Base-by-base conservation (phyloP, 2,113 vertebrate species). In the Montifringilla adamsi region DNA sequence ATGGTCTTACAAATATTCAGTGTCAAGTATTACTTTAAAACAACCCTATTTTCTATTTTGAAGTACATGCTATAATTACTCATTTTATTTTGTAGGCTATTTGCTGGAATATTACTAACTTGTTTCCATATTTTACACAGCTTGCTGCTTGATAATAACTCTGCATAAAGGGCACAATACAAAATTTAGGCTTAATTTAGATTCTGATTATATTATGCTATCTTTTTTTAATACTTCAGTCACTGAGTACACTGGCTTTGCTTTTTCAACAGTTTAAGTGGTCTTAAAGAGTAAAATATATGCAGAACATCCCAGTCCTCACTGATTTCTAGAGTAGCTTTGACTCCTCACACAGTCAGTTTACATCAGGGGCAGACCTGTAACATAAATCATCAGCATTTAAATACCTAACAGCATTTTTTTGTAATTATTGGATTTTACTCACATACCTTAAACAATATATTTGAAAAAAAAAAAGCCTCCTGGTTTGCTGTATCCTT, bases 1-100 rank as follows among this genome's bases (percentile, higher is more conserved):
- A 90, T n/a, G 70, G 31, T 67, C 68, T 93, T 74, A 91, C 30
- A 96, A 83, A 91, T 37, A 64, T 73, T 62, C 56, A 92, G 20
- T 92, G 83, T 87, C 80, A 95, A 94, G 87, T 70, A 81, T 64
- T 93, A 91, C 80, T 94, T 85, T 87, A 62, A 93, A 96, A 95
- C 80, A 95, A 74, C 49, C 73, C 30, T 43, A 37, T 66, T 92
- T 94, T 88, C 66, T 72, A 49, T 77, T 95, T 91, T 82, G 49
- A 91, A 76, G 37, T 82, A 78, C 60, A 41, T 72, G 31, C 69
- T 79, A 23, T 85, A 97, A 91, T 95, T 94, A 76, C 62, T 92
- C 30, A 12, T 85, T 94, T 86, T 91, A 70, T 76, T 94, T 94
- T 95, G 33, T 46, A 52, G 52, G 81, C 49, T 92, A 89, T 92